phyloP scores from a whole-genome alignment of 2,797 vertebrate species.

The Oreochromis mossambicus region DNA sequence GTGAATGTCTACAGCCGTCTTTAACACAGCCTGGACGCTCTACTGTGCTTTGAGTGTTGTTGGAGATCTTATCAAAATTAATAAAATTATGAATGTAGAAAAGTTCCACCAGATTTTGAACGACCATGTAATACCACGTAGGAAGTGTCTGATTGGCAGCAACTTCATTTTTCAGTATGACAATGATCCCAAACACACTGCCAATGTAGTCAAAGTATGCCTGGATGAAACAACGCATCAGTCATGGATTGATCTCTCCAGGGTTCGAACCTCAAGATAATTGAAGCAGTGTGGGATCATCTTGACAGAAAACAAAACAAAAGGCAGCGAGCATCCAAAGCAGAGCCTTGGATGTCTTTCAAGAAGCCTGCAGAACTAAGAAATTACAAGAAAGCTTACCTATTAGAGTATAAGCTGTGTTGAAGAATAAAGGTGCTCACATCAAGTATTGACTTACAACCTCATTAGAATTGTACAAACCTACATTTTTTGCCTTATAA shows the following conservation, averaged over 20 bases:
- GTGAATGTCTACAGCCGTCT: neutral
- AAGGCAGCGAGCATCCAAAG: neutral
- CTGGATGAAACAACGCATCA: neutral
- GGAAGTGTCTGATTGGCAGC: neutral
- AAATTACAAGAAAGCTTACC: neutral
- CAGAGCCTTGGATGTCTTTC: neutral
- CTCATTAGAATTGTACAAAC: no score
- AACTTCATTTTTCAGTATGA: neutral
- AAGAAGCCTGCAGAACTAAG: neutral
- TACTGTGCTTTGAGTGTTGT: neutral
- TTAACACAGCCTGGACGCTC: neutral
- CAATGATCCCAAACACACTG: neutral
- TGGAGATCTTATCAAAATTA: neutral
- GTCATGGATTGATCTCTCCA: neutral
- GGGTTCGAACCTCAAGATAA: neutral
- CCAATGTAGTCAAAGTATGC: neutral
- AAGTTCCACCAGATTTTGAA: neutral
- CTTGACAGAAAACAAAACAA: neutral
- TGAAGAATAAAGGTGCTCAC: neutral
- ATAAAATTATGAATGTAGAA: neutral
- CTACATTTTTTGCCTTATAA: no score
- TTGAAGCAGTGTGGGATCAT: neutral
- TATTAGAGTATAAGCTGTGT: neutral
- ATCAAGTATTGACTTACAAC: no score
- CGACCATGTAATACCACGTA: neutral